Percentiles rank a stretch among this genome's conserved stretches.
phyloP scores from a whole-genome alignment of 2,888 invertebrate species.

The Aphrophora alni region DNA sequence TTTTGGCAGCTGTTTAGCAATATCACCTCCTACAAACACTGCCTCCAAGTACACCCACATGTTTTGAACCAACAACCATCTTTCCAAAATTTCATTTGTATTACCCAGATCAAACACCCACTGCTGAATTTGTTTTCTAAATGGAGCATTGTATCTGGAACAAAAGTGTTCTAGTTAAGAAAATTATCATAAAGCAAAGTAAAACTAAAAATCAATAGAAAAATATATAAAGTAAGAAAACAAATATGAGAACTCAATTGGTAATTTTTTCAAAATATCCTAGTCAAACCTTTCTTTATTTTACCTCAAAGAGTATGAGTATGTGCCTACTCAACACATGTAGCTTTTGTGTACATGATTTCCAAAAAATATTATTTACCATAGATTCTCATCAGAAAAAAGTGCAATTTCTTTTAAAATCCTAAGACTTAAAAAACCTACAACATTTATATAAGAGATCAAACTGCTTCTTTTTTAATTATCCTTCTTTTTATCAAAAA shows the following conservation, averaged over 20 bases:
- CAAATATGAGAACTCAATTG: too few relatives aligned
- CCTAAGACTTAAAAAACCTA: too few relatives aligned
- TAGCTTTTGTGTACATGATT: too few relatives aligned
- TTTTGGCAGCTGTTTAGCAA: constrained; percentile 96
- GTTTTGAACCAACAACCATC: constrained; percentile 96
- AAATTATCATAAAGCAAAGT: constrained; percentile 19
- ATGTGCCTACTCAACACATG: too few relatives aligned
- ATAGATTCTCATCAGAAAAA: too few relatives aligned
- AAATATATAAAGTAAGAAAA: constrained; percentile 20
- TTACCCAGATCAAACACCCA: constrained; percentile 95
- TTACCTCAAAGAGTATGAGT: too few relatives aligned
- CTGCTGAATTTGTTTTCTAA: constrained; percentile 93
- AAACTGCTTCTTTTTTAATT: too few relatives aligned
- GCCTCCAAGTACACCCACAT: constrained; percentile 99
- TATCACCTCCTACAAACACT: constrained; percentile 97
- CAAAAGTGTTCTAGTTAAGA: not conserved
- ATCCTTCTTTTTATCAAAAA: too few relatives aligned
- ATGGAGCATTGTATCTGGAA: constrained; percentile 90
- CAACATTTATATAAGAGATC: too few relatives aligned
- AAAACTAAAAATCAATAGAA: not conserved
- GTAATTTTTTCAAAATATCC: not conserved
- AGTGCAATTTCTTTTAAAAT: too few relatives aligned
- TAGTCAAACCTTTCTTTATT: too few relatives aligned
- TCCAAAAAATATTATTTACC: too few relatives aligned
- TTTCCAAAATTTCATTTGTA: constrained; percentile 94